Conservation (phyloP, 2,888 invertebrate genomes). For the Homarus gammarus region DNA sequence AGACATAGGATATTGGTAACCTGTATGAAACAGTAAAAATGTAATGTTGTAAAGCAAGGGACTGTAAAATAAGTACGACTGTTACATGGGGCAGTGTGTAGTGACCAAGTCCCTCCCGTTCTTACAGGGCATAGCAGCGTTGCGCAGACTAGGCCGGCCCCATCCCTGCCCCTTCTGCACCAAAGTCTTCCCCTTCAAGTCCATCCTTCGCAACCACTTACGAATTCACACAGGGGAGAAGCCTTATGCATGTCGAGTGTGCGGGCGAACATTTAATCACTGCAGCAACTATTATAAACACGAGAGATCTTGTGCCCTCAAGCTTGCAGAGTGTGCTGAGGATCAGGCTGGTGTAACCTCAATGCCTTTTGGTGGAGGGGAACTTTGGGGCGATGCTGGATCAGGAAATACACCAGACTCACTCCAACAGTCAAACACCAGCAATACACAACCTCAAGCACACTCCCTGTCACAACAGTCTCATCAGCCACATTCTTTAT, state of each 20-base stretch:
- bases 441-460: not conserved
- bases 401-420: constrained; percentile 8
- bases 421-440: not conserved
- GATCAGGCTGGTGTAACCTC: constrained; percentile 34
- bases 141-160: constrained; percentile 71
- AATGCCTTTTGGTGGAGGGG: constrained; percentile 47
- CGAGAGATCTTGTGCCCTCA: constrained; percentile 63
- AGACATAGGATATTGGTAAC: not conserved
- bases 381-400: constrained; percentile 26
- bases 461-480: not conserved
- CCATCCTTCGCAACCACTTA: constrained; percentile 74
- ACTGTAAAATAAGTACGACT: not conserved
- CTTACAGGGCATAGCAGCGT: constrained; percentile 72
- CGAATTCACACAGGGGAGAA: constrained; percentile 75
- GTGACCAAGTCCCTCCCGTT: constrained; percentile 64
- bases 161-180: constrained; percentile 74
- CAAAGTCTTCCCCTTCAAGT: constrained; percentile 75
- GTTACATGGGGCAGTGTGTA: constrained; percentile 32
- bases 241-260: constrained; percentile 73
- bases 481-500: not conserved
- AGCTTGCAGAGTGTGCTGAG: constrained; percentile 58
- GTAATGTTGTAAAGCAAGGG: constrained; percentile 11
- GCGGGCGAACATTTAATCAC: constrained; percentile 72
- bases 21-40: not conserved
- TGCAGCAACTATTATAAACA: constrained; percentile 75